Conservation (phyloP, 1,140 invertebrate genomes). For the Melitaea cinxia region DNA sequence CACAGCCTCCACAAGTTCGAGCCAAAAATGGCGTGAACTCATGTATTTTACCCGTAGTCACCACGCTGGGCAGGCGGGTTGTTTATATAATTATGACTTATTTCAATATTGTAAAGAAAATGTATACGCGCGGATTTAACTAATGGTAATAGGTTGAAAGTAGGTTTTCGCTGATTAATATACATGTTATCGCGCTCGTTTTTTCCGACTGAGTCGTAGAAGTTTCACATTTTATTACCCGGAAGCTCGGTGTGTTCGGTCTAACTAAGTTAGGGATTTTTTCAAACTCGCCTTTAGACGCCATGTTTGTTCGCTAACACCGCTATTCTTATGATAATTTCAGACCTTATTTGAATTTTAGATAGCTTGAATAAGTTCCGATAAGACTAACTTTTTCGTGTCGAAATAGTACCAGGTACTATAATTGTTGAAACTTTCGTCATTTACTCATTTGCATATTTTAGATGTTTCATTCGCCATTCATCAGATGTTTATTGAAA, state of each 20-base stretch:
- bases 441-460: constrained; percentile 12
- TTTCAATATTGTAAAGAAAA: not conserved
- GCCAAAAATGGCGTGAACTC: no score
- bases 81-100: no score
- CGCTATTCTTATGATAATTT: constrained; percentile 66
- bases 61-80: no score
- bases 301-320: constrained; percentile 39
- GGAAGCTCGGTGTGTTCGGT: not conserved
- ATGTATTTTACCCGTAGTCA: no score
- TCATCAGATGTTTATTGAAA: no score
- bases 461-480: no score
- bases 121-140: not conserved
- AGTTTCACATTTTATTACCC: constrained; percentile 8
- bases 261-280: constrained; percentile 41
- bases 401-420: not conserved
- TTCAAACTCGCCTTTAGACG: constrained; percentile 36
- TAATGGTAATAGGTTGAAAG: no score
- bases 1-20: no score
- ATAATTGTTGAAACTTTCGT: constrained; percentile 4
- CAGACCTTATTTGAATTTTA: constrained; percentile 45
- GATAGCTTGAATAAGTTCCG: constrained; percentile 42
- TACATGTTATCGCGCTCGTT: not conserved
- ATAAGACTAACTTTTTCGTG: constrained; percentile 34
- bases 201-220: constrained; percentile 1
- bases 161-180: not conserved